These are phyloP conservation scores for Odocoileus virginianus DNA, from an alignment of 2,113 vertebrate genomes.

Conservation along the genomic window DNA sequence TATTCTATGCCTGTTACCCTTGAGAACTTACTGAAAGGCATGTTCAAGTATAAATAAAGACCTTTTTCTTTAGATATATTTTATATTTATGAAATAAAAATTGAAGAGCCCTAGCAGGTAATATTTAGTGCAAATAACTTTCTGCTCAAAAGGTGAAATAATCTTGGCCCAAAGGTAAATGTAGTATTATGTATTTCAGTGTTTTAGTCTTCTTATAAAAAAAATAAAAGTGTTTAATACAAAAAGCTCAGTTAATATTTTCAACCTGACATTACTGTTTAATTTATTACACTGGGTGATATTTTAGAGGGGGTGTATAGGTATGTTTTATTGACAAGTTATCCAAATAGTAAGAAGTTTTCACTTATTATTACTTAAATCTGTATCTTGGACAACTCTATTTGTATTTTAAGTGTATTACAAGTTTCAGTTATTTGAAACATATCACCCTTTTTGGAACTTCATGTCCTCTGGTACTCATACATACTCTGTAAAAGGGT, in stretches of 20 bases:
- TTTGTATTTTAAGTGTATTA: conserved; percentile 16
- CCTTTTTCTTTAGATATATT: conserved; percentile 21
- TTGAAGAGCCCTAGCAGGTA: background rate
- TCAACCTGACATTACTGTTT: background rate
- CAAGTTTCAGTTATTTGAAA: background rate
- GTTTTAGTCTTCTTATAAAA: background rate
- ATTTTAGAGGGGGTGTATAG: background rate
- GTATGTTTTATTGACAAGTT: background rate
- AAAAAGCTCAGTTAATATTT: background rate
- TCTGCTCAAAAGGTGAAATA: conserved; percentile 28
- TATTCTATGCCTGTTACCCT: background rate
- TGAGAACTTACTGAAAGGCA: background rate
- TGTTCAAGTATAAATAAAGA: conserved; percentile 20
- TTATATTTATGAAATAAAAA: conserved; percentile 36
- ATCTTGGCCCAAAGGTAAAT: background rate
- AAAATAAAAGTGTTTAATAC: background rate
- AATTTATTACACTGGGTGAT: background rate
- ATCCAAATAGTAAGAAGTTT: background rate
- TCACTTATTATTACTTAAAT: background rate
- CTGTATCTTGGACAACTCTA: background rate
- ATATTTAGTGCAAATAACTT: conserved; percentile 42
- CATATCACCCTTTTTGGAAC: background rate
- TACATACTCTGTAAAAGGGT: background rate
- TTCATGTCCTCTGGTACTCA: background rate
- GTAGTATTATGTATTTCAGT: background rate